Conservation (phyloP, 2,113 vertebrate genomes). For the Python bivittatus region DNA sequence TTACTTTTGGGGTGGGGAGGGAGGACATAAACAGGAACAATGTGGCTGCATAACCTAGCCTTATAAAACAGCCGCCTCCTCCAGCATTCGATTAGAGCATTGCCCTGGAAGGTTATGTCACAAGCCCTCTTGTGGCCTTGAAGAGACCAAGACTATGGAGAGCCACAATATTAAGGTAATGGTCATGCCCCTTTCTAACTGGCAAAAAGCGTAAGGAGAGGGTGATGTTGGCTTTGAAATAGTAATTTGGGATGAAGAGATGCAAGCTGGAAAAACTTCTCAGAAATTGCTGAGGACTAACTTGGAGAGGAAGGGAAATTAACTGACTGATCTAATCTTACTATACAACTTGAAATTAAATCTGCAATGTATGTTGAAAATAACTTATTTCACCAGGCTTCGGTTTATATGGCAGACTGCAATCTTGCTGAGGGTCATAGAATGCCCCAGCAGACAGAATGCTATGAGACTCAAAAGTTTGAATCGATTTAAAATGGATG, state of each 20-base stretch:
- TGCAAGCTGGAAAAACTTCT: not conserved
- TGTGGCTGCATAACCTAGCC: not conserved
- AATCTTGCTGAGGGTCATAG: not conserved
- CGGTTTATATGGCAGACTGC: not conserved
- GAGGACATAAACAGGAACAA: not conserved
- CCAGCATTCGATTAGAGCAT: not conserved
- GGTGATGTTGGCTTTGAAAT: not conserved
- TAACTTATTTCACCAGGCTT: not conserved
- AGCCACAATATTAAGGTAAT: slow-evolving; percentile 6
- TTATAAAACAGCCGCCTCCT: slow-evolving; percentile 50
- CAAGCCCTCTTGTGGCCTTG: not conserved
- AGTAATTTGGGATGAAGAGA: not conserved
- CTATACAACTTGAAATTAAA: not conserved
- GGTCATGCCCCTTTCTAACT: not conserved
- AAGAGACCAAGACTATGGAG: slow-evolving; percentile 51
- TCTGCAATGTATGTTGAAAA: not conserved
- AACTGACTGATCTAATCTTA: not conserved
- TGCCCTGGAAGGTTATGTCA: slow-evolving; percentile 37
- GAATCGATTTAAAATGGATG: not conserved
- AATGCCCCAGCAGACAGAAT: not conserved
- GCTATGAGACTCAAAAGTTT: not conserved
- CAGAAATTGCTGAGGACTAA: not conserved
- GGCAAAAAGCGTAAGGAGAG: not conserved
- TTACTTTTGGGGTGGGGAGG: slow-evolving; percentile 54
- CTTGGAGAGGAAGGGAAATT: not conserved